Evolutionary conservation across 2,888 invertebrate species (phyloP).

Genomic region (Dermolepida albohirtum): DNA sequence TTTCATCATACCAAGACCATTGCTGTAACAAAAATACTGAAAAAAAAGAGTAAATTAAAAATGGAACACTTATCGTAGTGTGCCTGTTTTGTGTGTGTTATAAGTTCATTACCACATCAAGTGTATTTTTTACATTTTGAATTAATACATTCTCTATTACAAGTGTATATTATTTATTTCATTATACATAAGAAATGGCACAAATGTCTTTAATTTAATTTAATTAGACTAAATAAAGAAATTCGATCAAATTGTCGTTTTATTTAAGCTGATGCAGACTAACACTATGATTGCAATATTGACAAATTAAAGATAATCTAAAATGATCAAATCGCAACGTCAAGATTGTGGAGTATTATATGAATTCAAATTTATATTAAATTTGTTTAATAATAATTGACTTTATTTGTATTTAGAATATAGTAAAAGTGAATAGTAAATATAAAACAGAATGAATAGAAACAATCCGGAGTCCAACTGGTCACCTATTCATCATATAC

Average conservation of each 20-base stretch:
- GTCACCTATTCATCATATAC: too few relatives aligned
- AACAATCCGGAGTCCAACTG: too few relatives aligned
- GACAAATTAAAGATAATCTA: too few relatives aligned
- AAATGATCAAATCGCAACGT: too few relatives aligned
- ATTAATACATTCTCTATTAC: constrained; percentile 45
- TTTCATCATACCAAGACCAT: background rate
- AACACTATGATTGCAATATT: too few relatives aligned
- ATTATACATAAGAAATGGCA: constrained; percentile 36
- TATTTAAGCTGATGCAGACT: background rate
- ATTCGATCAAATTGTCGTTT: constrained; percentile 27
- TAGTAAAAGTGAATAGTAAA: too few relatives aligned
- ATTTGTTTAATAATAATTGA: too few relatives aligned
- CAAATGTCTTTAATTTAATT: constrained; percentile 40
- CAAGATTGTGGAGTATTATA: too few relatives aligned
- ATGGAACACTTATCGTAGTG: constrained; percentile 44
- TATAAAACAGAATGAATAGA: too few relatives aligned
- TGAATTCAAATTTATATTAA: too few relatives aligned
- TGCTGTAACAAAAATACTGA: constrained; percentile 26
- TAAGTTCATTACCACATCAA: constrained; percentile 44
- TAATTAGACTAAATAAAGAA: constrained; percentile 38
- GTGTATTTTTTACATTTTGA: constrained; percentile 45
- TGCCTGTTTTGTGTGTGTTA: constrained; percentile 47
- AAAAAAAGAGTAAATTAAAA: constrained; percentile 32
- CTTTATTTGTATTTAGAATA: too few relatives aligned
- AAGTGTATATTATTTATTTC: constrained; percentile 46